Evolutionary conservation across 2,113 vertebrate genomes (phyloP).

Genomic region (Narcine bancroftii): DNA sequence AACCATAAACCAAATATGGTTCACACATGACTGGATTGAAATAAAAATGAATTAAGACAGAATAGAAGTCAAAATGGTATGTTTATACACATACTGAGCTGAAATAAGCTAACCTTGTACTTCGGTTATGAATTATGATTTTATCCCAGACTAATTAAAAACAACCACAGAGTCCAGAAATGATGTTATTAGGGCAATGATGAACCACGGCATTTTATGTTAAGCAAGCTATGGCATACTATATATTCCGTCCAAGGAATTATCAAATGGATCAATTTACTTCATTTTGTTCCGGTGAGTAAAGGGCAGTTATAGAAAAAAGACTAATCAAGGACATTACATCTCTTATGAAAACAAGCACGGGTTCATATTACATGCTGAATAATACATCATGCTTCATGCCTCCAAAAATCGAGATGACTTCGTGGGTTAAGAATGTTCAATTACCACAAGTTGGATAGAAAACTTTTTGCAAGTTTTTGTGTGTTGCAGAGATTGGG

Average conservation of each 20-base stretch:
- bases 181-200: not conserved
- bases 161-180: not conserved
- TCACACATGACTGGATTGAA: not conserved
- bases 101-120: not conserved
- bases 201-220: not conserved
- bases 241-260: not conserved
- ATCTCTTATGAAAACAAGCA: not conserved
- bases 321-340: not conserved
- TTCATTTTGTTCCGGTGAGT: not conserved
- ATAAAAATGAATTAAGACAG: not conserved
- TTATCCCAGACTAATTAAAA: conserved; percentile 3
- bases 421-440: not conserved
- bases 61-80: not conserved
- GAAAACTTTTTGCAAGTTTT: not conserved
- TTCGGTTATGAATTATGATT: not conserved
- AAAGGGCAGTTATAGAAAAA: not conserved
- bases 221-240: not conserved
- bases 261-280: not conserved
- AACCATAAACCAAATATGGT: not conserved
- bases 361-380: not conserved
- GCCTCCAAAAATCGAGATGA: not conserved
- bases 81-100: not conserved
- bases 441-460: no score
- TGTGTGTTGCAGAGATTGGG: not conserved
- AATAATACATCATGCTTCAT: not conserved